Conservation (phyloP, 2,797 vertebrate species). For the Micrastur ruficollis region DNA sequence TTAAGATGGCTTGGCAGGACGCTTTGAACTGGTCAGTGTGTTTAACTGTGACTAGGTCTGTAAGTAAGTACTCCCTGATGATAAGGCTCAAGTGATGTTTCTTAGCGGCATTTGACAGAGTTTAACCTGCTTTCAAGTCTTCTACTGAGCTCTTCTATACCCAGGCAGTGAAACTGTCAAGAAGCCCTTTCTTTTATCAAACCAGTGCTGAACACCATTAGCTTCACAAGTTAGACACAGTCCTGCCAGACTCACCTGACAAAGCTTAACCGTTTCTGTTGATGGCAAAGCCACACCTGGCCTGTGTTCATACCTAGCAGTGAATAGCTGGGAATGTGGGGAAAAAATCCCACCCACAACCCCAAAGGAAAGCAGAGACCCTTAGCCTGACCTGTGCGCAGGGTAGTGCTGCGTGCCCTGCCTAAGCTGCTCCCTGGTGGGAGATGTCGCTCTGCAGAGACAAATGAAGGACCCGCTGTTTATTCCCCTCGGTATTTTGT, state of each 20-base stretch:
- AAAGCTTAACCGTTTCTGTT: not conserved
- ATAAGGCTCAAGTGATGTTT: slow-evolving; percentile 46
- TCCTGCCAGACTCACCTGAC: not conserved
- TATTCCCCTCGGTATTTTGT: not conserved
- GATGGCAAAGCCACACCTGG: not conserved
- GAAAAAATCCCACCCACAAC: not conserved
- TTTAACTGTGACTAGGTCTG: slow-evolving; percentile 24
- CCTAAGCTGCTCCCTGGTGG: not conserved
- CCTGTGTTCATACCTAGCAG: not conserved
- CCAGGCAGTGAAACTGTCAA: not conserved
- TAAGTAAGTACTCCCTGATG: slow-evolving; percentile 24
- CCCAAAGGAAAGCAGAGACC: not conserved
- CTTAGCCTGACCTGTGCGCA: not conserved
- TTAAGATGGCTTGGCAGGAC: not conserved
- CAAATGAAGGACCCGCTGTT: not conserved
- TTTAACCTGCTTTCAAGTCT: slow-evolving; percentile 23
- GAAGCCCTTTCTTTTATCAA: not conserved
- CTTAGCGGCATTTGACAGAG: slow-evolving; percentile 14
- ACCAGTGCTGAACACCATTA: not conserved
- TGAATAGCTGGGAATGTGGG: not conserved
- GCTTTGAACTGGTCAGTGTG: not conserved
- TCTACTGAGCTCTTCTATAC: not conserved
- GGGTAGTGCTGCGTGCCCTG: not conserved
- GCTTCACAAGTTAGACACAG: not conserved
- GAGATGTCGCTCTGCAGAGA: not conserved